These are phyloP conservation scores for Hemithea aestivaria DNA, from an alignment of 2,888 invertebrate genomes.

Conservation along the genomic window DNA sequence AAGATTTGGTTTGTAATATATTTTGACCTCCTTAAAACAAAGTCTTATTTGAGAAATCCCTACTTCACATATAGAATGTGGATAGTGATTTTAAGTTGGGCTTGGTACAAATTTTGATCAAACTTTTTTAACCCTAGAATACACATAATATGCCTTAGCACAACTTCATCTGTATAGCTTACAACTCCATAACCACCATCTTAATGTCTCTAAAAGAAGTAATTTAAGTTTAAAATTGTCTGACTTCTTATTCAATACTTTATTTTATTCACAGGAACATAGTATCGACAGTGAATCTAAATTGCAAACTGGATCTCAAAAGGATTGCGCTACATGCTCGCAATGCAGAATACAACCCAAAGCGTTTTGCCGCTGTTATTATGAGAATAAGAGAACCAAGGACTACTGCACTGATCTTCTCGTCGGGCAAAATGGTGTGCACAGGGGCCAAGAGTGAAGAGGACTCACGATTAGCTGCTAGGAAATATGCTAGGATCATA, in stretches of 20 bases:
- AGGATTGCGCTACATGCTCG: constrained; percentile 98
- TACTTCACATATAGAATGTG: too few relatives aligned
- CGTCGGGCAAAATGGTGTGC: constrained; percentile 91
- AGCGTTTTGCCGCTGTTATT: constrained; percentile 99
- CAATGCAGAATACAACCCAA: constrained; percentile 99
- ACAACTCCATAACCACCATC: background rate
- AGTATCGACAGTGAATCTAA: constrained; percentile 97
- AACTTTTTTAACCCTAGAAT: too few relatives aligned
- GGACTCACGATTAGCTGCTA: constrained; percentile 86
- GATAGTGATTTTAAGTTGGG: too few relatives aligned
- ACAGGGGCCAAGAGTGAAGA: constrained; percentile 91
- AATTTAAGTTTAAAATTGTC: too few relatives aligned
- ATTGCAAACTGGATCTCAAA: constrained; percentile 96
- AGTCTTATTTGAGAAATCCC: too few relatives aligned
- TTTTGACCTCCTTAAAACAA: too few relatives aligned
- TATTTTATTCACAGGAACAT: constrained; percentile 87
- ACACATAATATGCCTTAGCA: too few relatives aligned
- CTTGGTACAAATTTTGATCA: too few relatives aligned
- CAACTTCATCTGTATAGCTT: too few relatives aligned
- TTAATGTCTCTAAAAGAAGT: background rate
- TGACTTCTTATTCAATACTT: too few relatives aligned
- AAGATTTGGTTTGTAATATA: too few relatives aligned
- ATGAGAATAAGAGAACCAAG: constrained; percentile 95
- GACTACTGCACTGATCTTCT: constrained; percentile 88
- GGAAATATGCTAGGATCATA: constrained; percentile 91